A percentile compares a stretch with the other conserved stretches of the same genome.
Evolutionary conservation across 1,140 invertebrate species (phyloP).

Genomic region (Brachionus manjavacas): DNA sequence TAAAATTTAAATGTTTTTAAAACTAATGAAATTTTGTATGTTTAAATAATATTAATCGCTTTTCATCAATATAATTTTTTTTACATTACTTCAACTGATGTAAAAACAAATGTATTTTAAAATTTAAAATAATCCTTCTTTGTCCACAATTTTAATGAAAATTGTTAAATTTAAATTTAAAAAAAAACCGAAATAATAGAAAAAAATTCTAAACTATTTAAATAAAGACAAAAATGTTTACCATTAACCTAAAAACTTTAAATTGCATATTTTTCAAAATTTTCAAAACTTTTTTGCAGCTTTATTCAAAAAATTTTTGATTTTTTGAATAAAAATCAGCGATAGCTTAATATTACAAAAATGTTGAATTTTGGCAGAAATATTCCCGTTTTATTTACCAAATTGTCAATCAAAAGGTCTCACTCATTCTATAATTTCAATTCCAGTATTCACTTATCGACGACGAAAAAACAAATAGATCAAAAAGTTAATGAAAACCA

Average conservation of each 20-base stretch:
- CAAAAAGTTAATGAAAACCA: not conserved
- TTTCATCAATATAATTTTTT: no score
- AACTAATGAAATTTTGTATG: no score
- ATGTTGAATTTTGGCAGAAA: slow-evolving; percentile 16
- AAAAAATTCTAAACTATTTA: no score
- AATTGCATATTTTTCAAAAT: not conserved
- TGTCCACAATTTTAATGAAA: not conserved
- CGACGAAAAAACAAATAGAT: not conserved
- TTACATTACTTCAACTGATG: no score
- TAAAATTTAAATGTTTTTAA: no score
- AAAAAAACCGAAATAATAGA: no score
- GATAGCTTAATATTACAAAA: not conserved
- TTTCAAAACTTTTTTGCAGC: not conserved
- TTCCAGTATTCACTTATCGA: not conserved
- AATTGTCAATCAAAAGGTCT: not conserved
- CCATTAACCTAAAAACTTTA: not conserved
- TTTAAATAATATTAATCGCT: no score
- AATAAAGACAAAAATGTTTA: not conserved
- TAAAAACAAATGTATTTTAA: no score
- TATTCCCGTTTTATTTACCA: not conserved
- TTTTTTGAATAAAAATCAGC: not conserved
- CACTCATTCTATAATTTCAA: not conserved
- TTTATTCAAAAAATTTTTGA: not conserved
- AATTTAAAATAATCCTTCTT: no score
- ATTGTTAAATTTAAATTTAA: not conserved